A percentile compares a stretch with the other conserved stretches of the same genome.
phyloP scores from a whole-genome alignment of 1,140 invertebrate species.

The Trachelipus rathkii region DNA sequence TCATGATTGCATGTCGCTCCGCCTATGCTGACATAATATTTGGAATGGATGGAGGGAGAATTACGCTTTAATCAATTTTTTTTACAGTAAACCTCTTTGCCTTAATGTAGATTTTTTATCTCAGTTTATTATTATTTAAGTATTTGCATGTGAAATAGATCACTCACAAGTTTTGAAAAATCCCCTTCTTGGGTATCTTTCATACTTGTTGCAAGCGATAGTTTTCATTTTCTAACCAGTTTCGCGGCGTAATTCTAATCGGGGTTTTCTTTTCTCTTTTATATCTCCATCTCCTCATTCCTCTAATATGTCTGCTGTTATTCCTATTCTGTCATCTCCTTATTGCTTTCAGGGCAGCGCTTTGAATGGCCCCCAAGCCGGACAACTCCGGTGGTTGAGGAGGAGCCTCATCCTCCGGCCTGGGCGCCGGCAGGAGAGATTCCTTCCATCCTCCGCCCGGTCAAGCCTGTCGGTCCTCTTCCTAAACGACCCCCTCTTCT shows the following conservation, averaged over 20 bases:
- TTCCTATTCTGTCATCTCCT: neutral
- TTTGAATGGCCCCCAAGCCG: slow-evolving; percentile 40
- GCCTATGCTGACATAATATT: neutral
- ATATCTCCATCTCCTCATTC: slow-evolving; percentile 20
- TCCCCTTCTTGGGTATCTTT: neutral
- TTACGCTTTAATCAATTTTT: neutral
- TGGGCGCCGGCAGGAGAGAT: slow-evolving; percentile 39
- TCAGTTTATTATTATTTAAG: no score
- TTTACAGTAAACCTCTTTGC: neutral
- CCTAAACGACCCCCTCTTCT: slow-evolving; percentile 42
- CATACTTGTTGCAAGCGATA: slow-evolving; percentile 5
- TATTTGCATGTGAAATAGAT: no score
- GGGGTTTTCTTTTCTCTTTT: slow-evolving; percentile 38
- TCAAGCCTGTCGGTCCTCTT: slow-evolving; percentile 34
- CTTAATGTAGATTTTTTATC: no score
- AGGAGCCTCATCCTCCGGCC: slow-evolving; percentile 31
- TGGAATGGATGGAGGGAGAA: slow-evolving; percentile 5
- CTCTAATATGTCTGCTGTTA: slow-evolving; percentile 19
- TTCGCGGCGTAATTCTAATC: slow-evolving; percentile 24
- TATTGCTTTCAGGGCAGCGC: slow-evolving; percentile 26
- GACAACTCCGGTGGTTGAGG: slow-evolving; percentile 32
- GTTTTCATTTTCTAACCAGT: neutral
- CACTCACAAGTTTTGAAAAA: neutral
- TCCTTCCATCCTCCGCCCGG: slow-evolving; percentile 32
- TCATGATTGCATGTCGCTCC: no score